phyloP scores from a whole-genome alignment of 2,113 vertebrate genomes.

The Corydoras sp. region DNA sequence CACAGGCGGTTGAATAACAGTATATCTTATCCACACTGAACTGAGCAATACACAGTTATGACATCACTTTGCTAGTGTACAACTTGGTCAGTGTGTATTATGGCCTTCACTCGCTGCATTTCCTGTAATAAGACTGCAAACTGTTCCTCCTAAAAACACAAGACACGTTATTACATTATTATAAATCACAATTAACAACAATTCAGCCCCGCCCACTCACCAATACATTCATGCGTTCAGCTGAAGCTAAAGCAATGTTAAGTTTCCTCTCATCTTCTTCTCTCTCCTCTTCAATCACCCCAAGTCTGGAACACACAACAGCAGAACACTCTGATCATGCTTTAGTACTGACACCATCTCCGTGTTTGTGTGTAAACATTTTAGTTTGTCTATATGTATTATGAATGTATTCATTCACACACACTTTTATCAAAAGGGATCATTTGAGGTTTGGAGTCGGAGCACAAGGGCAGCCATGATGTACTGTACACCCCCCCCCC shows the following conservation, averaged over 20 bases:
- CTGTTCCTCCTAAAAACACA: slow-evolving; percentile 63
- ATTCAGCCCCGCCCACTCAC: slow-evolving; percentile 48
- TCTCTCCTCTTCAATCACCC: slow-evolving; percentile 69
- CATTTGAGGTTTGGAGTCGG: too few relatives aligned
- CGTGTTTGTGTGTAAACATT: too few relatives aligned
- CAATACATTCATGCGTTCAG: slow-evolving; percentile 65
- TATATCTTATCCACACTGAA: too few relatives aligned
- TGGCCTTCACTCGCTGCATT: slow-evolving; percentile 47
- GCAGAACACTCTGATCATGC: not conserved
- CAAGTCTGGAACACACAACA: slow-evolving; percentile 57
- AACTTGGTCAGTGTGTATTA: not conserved
- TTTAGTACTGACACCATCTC: not conserved
- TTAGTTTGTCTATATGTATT: too few relatives aligned
- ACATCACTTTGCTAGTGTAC: slow-evolving; percentile 10
- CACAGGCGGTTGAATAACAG: too few relatives aligned
- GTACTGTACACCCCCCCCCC: too few relatives aligned
- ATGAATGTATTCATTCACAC: too few relatives aligned
- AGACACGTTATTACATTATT: not conserved
- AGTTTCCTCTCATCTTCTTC: slow-evolving; percentile 74
- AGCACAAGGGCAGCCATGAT: too few relatives aligned
- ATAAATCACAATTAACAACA: not conserved
- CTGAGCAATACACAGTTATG: too few relatives aligned
- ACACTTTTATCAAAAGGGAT: too few relatives aligned
- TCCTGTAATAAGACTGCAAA: slow-evolving; percentile 60
- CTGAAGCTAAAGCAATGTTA: slow-evolving; percentile 59